Evolutionary conservation across 2,113 vertebrate species (phyloP), one percentile per base, ranked within the genome.

Genomic region (Astur gentilis): DNA sequence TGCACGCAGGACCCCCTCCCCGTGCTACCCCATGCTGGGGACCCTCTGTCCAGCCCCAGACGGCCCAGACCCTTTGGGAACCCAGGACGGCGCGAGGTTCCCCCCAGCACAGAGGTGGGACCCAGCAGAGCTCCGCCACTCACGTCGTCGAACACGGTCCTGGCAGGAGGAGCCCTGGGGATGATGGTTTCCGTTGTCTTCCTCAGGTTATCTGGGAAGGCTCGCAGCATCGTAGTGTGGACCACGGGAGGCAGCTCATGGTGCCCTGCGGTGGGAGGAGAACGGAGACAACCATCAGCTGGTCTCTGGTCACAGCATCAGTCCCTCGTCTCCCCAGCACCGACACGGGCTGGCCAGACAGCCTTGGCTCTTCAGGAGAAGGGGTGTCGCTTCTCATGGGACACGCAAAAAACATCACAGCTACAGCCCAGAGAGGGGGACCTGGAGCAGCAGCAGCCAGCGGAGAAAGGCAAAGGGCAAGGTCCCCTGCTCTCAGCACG

Each of bases 161-260:
- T 55, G 29, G 23, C 72, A 27, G 72, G 54, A 58, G 72, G 16
- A 58, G 40, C 54, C 29, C 80, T 83, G 44, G 80, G 66, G 66
- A 98, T 98, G 57, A 98, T 93, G 7, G 96, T 82, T 66, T 99
- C 98, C 1, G 97, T 93, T 9, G 97, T 96, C 72, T 78, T 98
- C 94, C 98, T 98, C 91, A 98, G 97, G 55, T 96, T 96, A 50
- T 96, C 93, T 0, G 99, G 98, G 73, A 99, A 99, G 22, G 98
- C 98, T 90, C 99, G 98, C 78, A 99, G 95, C 98, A 99, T 99
- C 31, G 99, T 99, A 42, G 99, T 99, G 92, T 99, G 99, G 38
- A 99, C 98, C 20, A 99, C 82, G 1, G 99, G 99, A 44, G 99
- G 99, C 19, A 98, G 97, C 95, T 99, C 99, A 5, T 99, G 99